These are phyloP conservation scores for Patiria pectinifera DNA, from an alignment of 53 echinoderm and acorn worm species.

Conservation along the genomic window DNA sequence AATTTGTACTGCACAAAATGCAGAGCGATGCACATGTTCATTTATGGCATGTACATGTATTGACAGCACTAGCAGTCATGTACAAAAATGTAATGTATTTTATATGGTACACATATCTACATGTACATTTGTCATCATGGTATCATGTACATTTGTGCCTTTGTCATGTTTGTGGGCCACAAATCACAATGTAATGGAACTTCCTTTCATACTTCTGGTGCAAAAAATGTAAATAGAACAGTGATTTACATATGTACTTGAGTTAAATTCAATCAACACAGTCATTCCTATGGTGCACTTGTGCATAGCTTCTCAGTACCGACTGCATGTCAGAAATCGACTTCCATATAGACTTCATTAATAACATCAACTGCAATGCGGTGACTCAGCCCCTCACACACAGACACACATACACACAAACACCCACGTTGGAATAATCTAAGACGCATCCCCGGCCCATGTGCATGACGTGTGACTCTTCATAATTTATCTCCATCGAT, in stretches of 20 bases:
- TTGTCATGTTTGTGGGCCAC: not conserved
- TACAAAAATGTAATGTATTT: too few species aligned
- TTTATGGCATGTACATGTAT: too few species aligned
- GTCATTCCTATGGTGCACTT: too few species aligned
- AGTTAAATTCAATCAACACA: too few species aligned
- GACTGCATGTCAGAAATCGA: not conserved
- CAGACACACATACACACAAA: not conserved
- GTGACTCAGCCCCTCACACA: not conserved
- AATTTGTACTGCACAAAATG: too few species aligned
- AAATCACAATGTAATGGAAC: not conserved
- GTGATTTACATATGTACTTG: not conserved
- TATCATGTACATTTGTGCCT: not conserved
- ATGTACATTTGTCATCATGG: too few species aligned
- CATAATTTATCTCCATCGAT: slow-evolving; percentile 11
- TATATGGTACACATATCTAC: too few species aligned
- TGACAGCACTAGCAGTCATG: too few species aligned
- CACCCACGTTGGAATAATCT: not conserved
- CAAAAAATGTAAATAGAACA: not conserved
- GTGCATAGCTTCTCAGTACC: too few species aligned
- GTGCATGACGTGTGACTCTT: not conserved
- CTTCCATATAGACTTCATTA: not conserved
- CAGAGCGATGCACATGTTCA: too few species aligned
- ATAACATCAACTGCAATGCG: not conserved
- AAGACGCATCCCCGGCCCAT: not conserved
- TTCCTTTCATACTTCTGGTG: not conserved